Base-by-base conservation (phyloP, 1,140 invertebrate species). In the Babylonia areolata region DNA sequence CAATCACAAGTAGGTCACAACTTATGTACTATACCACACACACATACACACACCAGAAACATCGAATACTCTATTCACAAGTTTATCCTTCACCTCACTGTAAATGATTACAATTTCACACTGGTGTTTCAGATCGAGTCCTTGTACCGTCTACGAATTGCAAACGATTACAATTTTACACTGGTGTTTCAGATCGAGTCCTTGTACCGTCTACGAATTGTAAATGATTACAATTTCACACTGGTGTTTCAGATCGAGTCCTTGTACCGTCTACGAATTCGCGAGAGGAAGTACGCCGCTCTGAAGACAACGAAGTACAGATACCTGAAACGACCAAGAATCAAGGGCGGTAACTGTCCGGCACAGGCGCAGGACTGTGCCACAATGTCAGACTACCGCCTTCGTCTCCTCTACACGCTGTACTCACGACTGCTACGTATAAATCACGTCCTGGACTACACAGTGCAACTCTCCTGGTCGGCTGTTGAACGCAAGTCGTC, bases 371-470 rank as follows among this genome's bases (percentile, higher is more conserved):
- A 31, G 64, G 64, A 69, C 28, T 69, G 64, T 69, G n/a, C 9
- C n/a, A 75, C 71, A 2, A 9, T 31, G 71, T 2, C 23, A 20
- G 71, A 75, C 33, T 75, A 75, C 33, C 71, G 33, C 31, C n/a
- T 35, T 6, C 71, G 71, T 75, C 71, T 75, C 31, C 20, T 75
- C 3, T 75, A 75, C 71, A 75, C 71, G 2, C 23, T 31, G 23
- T 75, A 75, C 71, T 35, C 3, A 9, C n/a, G 71, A 33, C 33
- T 75, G 71, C 11, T 75, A 31, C 71, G 71, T 31, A 31, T 75
- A 2, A 75, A 35, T 20, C 71, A 75, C 71, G 71, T 75, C n/a
- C 71, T 75, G 71, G 71, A 35, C 71, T 75, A 75, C 71, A 35
- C 71, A 6, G 71, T 75, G n/a, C n/a, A 31, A 3, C 71, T 75